Base-by-base conservation (phyloP, 2,113 vertebrate species). In the Baryphthengus martii region DNA sequence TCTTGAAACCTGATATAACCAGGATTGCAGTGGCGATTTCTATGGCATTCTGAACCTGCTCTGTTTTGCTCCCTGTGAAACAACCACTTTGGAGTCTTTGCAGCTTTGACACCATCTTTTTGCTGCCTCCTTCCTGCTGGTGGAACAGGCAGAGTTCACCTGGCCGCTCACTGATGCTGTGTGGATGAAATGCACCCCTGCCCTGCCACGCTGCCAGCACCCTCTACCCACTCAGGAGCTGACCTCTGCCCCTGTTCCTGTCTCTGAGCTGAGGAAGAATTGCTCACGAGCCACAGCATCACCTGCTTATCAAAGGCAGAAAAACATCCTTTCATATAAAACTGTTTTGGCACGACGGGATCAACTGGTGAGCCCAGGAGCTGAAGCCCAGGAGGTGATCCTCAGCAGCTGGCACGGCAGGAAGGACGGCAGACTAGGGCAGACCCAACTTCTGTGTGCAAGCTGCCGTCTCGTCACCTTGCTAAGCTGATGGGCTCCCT, bases 201-300 rank as follows among this genome's bases (percentile, higher is more conserved):
- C 17, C 44, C 35, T 72, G 82, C 8, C 61, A 14, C 0, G 0
- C 10, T 40, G 55, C 50, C 4, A 5, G 59, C 11, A 39, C 21
- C 45, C 2, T 1, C 18, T 47, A 37, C 29, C 39, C 0, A 1
- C 68, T 35, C 0, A 0, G 26, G 37, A 61, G 62, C 50, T 21
- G 59, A 63, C 28, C 42, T 75, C 26, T 52, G 44, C 49, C 66
- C 39, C 75, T 31, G 47, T 47, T 70, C 16, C 73, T 39, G 14
- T 25, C 73, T 47, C 75, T 4, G 58, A 72, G 42, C 10, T 0
- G 2, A 39, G 17, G 61, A 77, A 53, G 78, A 81, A 40, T 16
- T 63, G 35, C 65, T 53, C 56, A n/a, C 25, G 25, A 17, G 13
- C 7, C 24, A 28, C 45, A 1, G 0, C 2, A 0, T 45, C 84